Evolutionary conservation across 2,797 vertebrate species (phyloP), one percentile per base, ranked within the genome.

Genomic region (Myiothlypis chrysogaster): DNA sequence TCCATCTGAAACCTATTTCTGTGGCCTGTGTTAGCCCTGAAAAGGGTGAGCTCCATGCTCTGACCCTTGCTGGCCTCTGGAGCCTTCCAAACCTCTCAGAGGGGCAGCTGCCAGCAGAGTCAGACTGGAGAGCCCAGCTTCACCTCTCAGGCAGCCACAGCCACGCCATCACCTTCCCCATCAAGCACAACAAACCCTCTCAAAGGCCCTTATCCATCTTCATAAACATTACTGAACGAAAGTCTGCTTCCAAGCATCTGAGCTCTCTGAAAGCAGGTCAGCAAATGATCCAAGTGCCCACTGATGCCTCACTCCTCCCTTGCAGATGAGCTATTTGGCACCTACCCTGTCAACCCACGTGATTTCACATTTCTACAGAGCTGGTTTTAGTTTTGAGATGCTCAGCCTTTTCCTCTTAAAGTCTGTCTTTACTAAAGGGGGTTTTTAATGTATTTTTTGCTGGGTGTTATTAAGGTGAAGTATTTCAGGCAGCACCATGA

Each of bases 321-420:
- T 32, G 37, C 63, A 47, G 43, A 72, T 25, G 55, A 75, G 76
- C 15, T 11, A 25, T 30, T 60, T 52, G 72, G 50, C 57, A 87
- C 61, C 64, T 3, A 35, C 32, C 61, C 53, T 22, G 10, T 28
- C 21, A 44, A 85, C 64, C 34, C 1, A 0, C 0, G 0, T 14
- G 39, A 61, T 52, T 85, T 24, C 37, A 46, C 5, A 0, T 66
- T 79, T 86, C 84, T 75, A 21, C 65, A 83, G 44, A 85, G 63
- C 30, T 49, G 16, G 9, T 19, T 89, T 83, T 72, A n/a, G 27
- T 94, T 91, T 86, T 65, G 49, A 91, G 79, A 80, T 71, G 86
- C 50, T 34, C 79, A 78, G 76, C 18, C 52, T 84, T 81, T 93
- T 80, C 30, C 41, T 94, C 85, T 49, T 53, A 4, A 87, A 84